phyloP scores from a whole-genome alignment of 2,888 invertebrate species.

The Theodoxus fluviatilis region DNA sequence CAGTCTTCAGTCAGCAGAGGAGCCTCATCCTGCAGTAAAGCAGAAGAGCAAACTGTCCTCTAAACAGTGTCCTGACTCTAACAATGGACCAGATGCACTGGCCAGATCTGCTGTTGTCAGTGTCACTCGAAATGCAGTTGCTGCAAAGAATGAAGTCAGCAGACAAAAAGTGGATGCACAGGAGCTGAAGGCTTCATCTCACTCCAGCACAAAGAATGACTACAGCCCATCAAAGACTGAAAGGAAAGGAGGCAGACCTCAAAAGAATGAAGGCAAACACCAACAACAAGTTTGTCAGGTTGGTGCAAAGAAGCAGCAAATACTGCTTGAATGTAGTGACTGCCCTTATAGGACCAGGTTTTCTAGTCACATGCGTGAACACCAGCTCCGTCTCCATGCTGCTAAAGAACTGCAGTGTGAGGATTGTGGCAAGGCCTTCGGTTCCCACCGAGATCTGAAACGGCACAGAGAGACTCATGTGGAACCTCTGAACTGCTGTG shows the following conservation, averaged over 20 bases:
- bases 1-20: too few species aligned
- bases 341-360: constrained; percentile 42
- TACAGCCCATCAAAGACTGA: not conserved
- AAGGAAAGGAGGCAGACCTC: constrained; percentile 23
- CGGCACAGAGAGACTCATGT: constrained; percentile 44
- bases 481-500: constrained; percentile 44
- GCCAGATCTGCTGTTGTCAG: too few species aligned
- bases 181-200: too few species aligned
- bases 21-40: too few species aligned
- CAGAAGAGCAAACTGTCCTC: too few species aligned
- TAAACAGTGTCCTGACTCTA: too few species aligned
- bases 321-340: constrained; percentile 33
- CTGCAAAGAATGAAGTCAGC: not conserved
- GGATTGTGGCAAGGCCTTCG: constrained; percentile 46
- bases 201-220: not conserved
- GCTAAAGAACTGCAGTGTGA: constrained; percentile 42
- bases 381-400: constrained; percentile 43
- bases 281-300: constrained; percentile 3
- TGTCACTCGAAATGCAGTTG: too few species aligned
- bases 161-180: too few species aligned
- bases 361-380: constrained; percentile 39
- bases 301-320: constrained; percentile 5
- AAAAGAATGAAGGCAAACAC: constrained; percentile 28
- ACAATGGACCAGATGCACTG: too few species aligned
- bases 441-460: constrained; percentile 44